Conservation (phyloP, 2,797 vertebrate species). For the Smutsia temminckii region DNA sequence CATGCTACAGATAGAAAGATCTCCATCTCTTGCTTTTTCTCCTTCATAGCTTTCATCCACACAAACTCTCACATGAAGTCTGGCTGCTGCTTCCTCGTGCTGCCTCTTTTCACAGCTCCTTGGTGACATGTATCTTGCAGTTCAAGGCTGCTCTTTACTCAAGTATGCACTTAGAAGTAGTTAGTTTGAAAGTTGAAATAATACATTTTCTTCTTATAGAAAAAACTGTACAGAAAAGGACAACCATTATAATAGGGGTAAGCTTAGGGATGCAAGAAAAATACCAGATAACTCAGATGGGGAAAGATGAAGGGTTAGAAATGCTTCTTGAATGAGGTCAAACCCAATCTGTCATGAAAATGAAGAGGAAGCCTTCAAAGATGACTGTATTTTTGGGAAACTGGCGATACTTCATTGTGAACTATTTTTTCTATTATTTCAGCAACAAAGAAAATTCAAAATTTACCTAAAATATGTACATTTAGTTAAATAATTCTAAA, state of each 20-base stretch:
- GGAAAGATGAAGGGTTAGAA: neutral
- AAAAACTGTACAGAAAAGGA: neutral
- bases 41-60: neutral
- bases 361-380: neutral
- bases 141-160: neutral
- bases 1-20: neutral
- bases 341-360: neutral
- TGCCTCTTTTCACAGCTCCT: neutral
- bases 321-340: constrained; percentile 1
- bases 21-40: neutral
- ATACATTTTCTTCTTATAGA: neutral
- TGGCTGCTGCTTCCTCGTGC: neutral
- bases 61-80: neutral
- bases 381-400: neutral
- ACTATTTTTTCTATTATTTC: neutral
- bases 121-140: neutral
- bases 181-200: constrained; percentile 27
- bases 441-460: neutral
- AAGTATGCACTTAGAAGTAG: neutral
- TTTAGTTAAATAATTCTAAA: constrained; percentile 40
- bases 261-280: neutral
- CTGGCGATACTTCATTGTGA: neutral
- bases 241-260: neutral
- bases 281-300: neutral
- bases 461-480: neutral